Conservation (phyloP, 1,140 invertebrate genomes). For the Temnothorax longispinosus region DNA sequence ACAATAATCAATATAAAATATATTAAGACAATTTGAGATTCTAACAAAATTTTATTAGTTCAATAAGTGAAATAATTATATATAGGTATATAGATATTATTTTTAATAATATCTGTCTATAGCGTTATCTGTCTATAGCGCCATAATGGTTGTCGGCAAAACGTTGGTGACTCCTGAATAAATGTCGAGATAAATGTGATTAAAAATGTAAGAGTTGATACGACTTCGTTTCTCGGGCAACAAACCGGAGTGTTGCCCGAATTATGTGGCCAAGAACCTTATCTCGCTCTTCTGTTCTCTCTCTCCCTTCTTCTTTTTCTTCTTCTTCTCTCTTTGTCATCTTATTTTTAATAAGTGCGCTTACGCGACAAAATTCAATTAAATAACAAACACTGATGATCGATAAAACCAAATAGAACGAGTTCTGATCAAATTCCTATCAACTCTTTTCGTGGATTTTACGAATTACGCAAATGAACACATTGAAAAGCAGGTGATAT, state of each 20-base stretch:
- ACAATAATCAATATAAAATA: background rate
- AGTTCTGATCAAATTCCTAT: background rate
- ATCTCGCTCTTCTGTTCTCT: background rate
- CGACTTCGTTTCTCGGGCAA: conserved; percentile 28
- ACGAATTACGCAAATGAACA: background rate
- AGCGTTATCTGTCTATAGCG: no score
- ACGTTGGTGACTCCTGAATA: conserved; percentile 14
- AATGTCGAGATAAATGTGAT: conserved; percentile 9
- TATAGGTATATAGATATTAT: background rate
- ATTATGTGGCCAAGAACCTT: conserved; percentile 13
- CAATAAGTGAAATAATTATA: background rate
- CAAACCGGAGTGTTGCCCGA: conserved; percentile 12
- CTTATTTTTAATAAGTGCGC: conserved; percentile 8
- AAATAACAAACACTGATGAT: background rate
- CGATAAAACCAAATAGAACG: background rate
- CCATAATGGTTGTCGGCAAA: background rate
- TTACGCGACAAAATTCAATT: conserved; percentile 1
- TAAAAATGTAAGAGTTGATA: conserved; percentile 6
- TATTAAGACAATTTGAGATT: background rate
- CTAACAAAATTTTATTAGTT: background rate
- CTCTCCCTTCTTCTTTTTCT: background rate
- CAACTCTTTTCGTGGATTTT: background rate
- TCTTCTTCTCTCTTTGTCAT: background rate
- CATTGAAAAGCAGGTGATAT: background rate
- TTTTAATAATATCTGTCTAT: background rate